These are phyloP conservation scores for Leptopilina drosophilae DNA, from an alignment of 2,888 invertebrate species.

Conservation along the genomic window DNA sequence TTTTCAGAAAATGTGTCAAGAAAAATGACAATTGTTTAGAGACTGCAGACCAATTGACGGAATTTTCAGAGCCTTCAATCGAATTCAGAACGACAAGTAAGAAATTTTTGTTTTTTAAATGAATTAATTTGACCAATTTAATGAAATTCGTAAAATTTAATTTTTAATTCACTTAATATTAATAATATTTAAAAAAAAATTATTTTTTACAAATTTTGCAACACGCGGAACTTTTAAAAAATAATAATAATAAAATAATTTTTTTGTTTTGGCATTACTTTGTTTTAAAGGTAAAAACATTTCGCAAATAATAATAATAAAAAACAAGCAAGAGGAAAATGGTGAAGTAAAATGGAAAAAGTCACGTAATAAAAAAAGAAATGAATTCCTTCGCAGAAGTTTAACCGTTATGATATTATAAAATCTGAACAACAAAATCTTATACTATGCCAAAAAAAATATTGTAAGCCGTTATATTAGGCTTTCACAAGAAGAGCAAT, in stretches of 20 bases:
- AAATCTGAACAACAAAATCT: slow-evolving; percentile 26
- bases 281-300: too few relatives aligned
- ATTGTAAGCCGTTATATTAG: slow-evolving; percentile 32
- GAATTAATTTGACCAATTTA: too few relatives aligned
- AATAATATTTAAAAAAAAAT: too few relatives aligned
- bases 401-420: slow-evolving; percentile 14
- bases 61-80: slow-evolving; percentile 56
- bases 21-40: slow-evolving; percentile 67
- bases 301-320: slow-evolving; percentile 41
- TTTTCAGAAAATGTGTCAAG: slow-evolving; percentile 64
- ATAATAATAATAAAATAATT: not conserved
- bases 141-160: too few relatives aligned
- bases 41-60: slow-evolving; percentile 59
- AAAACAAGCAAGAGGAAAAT: not conserved
- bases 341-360: not conserved
- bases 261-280: not conserved
- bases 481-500: slow-evolving; percentile 49
- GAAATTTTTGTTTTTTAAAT: not conserved
- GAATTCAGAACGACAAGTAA: slow-evolving; percentile 67
- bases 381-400: slow-evolving; percentile 7
- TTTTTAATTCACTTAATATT: too few relatives aligned
- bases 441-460: not conserved
- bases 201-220: not conserved
- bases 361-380: slow-evolving; percentile 11
- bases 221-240: not conserved